Conservation (phyloP, 2,888 invertebrate species). For the Noctuana brunneofusca region DNA sequence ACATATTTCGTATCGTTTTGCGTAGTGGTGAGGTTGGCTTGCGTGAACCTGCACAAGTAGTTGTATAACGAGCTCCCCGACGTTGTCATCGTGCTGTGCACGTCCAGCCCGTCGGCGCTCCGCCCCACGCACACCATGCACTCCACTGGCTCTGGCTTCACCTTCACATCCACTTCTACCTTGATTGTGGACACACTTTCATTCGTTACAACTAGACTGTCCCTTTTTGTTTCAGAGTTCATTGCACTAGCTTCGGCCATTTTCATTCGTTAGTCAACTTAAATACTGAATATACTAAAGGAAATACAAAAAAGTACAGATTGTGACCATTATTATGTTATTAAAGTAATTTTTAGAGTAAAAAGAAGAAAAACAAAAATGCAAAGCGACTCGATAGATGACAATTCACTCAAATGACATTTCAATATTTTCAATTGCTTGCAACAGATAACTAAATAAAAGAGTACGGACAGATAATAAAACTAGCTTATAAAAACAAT, state of each 20-base stretch:
- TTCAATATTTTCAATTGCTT: slow-evolving; percentile 22
- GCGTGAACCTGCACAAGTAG: slow-evolving; percentile 60
- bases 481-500: not conserved
- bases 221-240: slow-evolving; percentile 55
- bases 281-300: not conserved
- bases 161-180: slow-evolving; percentile 54
- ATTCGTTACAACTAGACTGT: slow-evolving; percentile 43
- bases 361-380: slow-evolving; percentile 44
- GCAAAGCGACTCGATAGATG: slow-evolving; percentile 40
- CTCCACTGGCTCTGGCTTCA: slow-evolving; percentile 65
- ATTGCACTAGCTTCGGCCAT: slow-evolving; percentile 64
- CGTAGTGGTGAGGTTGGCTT: slow-evolving; percentile 48
- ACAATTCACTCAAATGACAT: slow-evolving; percentile 40
- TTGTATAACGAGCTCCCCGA: slow-evolving; percentile 55
- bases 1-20: slow-evolving; percentile 53
- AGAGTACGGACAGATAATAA: not conserved
- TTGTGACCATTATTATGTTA: slow-evolving; percentile 13
- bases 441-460: not conserved
- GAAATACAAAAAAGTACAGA: not conserved
- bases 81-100: slow-evolving; percentile 52
- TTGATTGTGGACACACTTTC: slow-evolving; percentile 52
- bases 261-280: slow-evolving; percentile 35
- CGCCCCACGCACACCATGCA: slow-evolving; percentile 62
- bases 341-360: slow-evolving; percentile 33
- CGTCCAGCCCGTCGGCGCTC: slow-evolving; percentile 53